Evolutionary conservation across 2,888 invertebrate genomes (phyloP).

Genomic region (Maniola hyperantus): DNA sequence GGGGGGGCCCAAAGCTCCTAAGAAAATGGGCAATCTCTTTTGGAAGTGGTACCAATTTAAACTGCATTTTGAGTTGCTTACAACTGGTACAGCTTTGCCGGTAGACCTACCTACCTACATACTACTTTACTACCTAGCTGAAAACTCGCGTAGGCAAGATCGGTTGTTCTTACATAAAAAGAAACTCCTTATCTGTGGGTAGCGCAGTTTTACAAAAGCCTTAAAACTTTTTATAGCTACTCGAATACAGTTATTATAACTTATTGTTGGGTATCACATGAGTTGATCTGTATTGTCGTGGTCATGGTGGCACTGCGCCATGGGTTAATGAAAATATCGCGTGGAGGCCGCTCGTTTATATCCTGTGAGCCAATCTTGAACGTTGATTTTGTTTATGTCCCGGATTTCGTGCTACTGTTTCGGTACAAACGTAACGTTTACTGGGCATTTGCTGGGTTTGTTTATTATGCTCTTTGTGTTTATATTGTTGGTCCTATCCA

Average conservation of each 20-base stretch:
- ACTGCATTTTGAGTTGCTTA: too few species aligned
- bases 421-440: conserved; percentile 13
- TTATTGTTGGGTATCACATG: neutral
- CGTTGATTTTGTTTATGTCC: conserved; percentile 34
- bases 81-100: too few species aligned
- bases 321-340: conserved; percentile 46
- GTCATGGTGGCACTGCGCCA: conserved; percentile 32
- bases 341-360: conserved; percentile 41
- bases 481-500: neutral
- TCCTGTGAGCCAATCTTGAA: conserved; percentile 27
- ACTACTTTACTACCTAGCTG: too few species aligned
- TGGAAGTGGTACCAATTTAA: too few species aligned
- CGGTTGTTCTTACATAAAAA: too few species aligned
- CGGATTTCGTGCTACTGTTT: conserved; percentile 33
- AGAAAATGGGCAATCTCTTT: too few species aligned
- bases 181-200: too few species aligned
- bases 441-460: conserved; percentile 7
- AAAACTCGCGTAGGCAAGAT: too few species aligned
- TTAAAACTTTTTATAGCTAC: neutral
- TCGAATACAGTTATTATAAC: neutral
- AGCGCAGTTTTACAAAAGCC: too few species aligned
- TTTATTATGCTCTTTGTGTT: conserved; percentile 11
- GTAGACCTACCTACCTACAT: too few species aligned
- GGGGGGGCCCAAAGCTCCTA: too few species aligned
- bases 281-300: conserved; percentile 26